Evolutionary conservation across 2,888 invertebrate genomes (phyloP).

Genomic region (Melinaea marsaeus): DNA sequence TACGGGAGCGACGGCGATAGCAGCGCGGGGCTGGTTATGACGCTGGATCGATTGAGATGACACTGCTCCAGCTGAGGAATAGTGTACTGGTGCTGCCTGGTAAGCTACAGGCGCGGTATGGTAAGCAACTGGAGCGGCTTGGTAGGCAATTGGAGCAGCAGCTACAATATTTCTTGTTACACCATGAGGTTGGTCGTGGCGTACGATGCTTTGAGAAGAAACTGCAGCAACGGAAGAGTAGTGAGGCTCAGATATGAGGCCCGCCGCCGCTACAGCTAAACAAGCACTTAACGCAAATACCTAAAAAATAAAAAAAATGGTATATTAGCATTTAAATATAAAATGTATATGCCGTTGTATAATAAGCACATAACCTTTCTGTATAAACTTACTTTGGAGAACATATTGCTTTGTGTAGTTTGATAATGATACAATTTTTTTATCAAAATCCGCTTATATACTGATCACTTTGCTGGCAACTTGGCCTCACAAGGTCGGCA

Average conservation of each 20-base stretch:
- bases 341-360: too few relatives aligned
- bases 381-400: conserved; percentile 58
- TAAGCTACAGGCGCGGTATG: conserved; percentile 32
- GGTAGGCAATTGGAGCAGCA: conserved; percentile 18
- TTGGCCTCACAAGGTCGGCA: conserved; percentile 16
- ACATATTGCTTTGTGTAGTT: conserved; percentile 46
- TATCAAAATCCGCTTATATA: conserved; percentile 55
- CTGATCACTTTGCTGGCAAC: conserved; percentile 40
- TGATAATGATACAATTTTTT: conserved; percentile 53
- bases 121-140: conserved; percentile 30
- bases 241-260: conserved; percentile 53
- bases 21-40: conserved; percentile 47
- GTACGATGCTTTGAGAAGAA: conserved; percentile 59
- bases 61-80: conserved; percentile 40
- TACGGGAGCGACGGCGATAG: conserved; percentile 36
- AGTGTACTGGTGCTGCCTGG: conserved; percentile 33
- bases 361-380: background rate
- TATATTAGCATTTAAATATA: too few relatives aligned
- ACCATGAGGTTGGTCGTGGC: conserved; percentile 30
- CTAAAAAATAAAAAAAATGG: conserved; percentile 33
- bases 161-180: conserved; percentile 14
- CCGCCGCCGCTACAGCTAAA: conserved; percentile 60
- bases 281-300: conserved; percentile 57
- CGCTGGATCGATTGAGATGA: conserved; percentile 58
- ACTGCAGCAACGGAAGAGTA: conserved; percentile 60